phyloP scores from a whole-genome alignment of 2,888 invertebrate genomes.

The Protodeltote pygarga region DNA sequence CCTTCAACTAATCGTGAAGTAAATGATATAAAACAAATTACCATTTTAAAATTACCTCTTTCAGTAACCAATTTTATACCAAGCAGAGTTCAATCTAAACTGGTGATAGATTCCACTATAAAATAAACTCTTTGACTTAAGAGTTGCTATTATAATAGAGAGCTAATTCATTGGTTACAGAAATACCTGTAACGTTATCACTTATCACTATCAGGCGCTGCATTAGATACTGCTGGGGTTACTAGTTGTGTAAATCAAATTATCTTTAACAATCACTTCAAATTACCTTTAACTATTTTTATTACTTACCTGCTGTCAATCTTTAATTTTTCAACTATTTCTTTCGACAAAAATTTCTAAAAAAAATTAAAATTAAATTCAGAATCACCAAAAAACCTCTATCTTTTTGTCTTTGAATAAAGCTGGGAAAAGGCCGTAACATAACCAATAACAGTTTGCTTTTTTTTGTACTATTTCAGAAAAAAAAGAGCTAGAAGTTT shows the following conservation, averaged over 20 bases:
- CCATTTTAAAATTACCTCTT: not conserved
- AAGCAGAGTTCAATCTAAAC: not conserved
- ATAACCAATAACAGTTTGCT: too few species aligned
- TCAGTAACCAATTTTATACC: not conserved
- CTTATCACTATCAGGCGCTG: slow-evolving; percentile 40
- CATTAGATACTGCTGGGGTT: slow-evolving; percentile 41
- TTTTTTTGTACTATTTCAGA: too few species aligned
- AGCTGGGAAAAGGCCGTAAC: too few species aligned
- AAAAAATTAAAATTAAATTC: too few species aligned
- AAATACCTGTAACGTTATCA: slow-evolving; percentile 38
- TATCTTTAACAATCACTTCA: too few species aligned
- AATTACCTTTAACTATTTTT: too few species aligned
- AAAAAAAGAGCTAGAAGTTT: too few species aligned
- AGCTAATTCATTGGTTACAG: slow-evolving; percentile 13
- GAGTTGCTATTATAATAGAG: slow-evolving; percentile 5
- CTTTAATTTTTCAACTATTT: too few species aligned
- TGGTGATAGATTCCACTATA: slow-evolving; percentile 5
- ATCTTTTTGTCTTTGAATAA: too few species aligned
- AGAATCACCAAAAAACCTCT: too few species aligned
- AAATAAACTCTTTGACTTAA: slow-evolving; percentile 2
- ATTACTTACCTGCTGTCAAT: not conserved
- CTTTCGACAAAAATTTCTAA: too few species aligned
- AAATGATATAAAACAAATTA: not conserved
- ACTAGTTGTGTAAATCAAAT: slow-evolving; percentile 14
- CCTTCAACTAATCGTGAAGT: slow-evolving; percentile 20